Percentiles rank a stretch among this genome's conserved stretches.
phyloP scores from a whole-genome alignment of 2,797 vertebrate species.

The Sebastolobus alascanus region DNA sequence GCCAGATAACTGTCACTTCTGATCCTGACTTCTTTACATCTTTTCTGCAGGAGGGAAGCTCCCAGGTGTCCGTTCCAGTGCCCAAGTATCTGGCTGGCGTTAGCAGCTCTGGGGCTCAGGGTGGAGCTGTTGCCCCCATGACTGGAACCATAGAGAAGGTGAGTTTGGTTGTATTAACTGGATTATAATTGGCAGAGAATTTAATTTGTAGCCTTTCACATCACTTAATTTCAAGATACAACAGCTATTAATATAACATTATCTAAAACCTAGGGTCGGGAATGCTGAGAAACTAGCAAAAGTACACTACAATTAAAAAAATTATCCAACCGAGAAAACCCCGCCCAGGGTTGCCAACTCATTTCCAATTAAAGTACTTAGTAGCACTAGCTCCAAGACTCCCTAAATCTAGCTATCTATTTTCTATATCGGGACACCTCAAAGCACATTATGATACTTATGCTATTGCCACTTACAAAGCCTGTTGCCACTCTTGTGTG shows the following conservation, averaged over 20 bases:
- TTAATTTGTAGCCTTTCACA: not conserved
- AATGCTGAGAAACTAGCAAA: too few species aligned
- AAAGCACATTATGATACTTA: too few species aligned
- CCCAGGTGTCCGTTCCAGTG: constrained; percentile 88
- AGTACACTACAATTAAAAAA: too few species aligned
- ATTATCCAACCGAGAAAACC: too few species aligned
- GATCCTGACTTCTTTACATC: not conserved
- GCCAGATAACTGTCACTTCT: constrained; percentile 1
- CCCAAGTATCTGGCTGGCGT: constrained; percentile 90
- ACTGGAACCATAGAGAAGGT: constrained; percentile 98
- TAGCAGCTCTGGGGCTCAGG: constrained; percentile 82
- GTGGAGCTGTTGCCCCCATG: constrained; percentile 93
- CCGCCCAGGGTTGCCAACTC: too few species aligned
- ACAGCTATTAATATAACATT: not conserved
- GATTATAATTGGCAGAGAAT: not conserved
- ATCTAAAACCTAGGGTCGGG: too few species aligned
- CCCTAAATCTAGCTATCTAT: too few species aligned
- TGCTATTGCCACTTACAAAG: too few species aligned
- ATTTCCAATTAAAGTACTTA: too few species aligned
- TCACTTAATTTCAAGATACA: not conserved
- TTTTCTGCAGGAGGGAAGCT: constrained; percentile 86
- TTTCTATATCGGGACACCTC: too few species aligned
- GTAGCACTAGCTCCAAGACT: too few species aligned
- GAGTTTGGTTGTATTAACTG: not conserved
- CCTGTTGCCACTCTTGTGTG: too few species aligned